These are phyloP conservation scores for Tetanocera ferruginea DNA, from an alignment of 2,888 invertebrate species.

Conservation along the genomic window DNA sequence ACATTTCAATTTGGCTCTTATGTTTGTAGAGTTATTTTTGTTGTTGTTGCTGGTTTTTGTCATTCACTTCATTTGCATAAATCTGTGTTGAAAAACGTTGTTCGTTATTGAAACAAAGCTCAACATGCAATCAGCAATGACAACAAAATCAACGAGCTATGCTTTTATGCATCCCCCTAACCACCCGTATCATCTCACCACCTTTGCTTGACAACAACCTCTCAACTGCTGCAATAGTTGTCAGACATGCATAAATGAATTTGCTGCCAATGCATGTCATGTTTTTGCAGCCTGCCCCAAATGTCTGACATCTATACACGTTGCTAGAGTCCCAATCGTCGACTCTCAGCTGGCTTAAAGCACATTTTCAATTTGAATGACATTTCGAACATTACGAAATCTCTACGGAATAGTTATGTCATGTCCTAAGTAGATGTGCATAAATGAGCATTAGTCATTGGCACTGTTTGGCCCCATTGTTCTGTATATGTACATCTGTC, in stretches of 20 bases:
- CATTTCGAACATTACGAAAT: constrained; percentile 6
- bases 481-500: background rate
- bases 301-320: background rate
- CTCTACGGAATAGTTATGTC: constrained; percentile 7
- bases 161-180: background rate
- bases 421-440: constrained; percentile 1
- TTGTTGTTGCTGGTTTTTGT: too few relatives aligned
- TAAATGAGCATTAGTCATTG: constrained; percentile 10
- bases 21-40: too few relatives aligned
- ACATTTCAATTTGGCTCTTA: background rate
- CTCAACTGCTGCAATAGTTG: background rate
- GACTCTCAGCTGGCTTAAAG: background rate
- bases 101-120: background rate
- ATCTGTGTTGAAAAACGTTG: background rate
- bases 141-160: background rate
- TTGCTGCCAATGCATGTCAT: background rate
- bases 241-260: background rate
- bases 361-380: background rate
- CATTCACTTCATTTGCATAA: background rate
- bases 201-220: background rate
- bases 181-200: too few relatives aligned
- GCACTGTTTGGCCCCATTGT: background rate
- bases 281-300: background rate
- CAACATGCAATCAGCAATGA: background rate
- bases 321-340: background rate